Evolutionary conservation across 2,113 vertebrate species (phyloP).

Genomic region (Epinephelus fuscoguttatus): DNA sequence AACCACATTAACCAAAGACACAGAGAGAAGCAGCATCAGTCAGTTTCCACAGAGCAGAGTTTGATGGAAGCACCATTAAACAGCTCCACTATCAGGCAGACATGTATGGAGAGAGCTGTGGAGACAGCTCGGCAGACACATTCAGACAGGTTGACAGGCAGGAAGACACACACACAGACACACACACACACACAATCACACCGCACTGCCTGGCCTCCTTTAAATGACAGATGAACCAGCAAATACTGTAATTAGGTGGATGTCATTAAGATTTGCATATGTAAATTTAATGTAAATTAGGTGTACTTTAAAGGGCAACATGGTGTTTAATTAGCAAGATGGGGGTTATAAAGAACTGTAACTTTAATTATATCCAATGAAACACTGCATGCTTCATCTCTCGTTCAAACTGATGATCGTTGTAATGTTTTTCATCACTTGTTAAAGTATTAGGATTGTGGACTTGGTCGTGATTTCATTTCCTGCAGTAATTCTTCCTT

Average conservation of each 20-base stretch:
- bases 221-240: constrained; percentile 63
- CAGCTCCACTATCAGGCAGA: constrained; percentile 30
- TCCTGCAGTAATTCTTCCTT: background rate
- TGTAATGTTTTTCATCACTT: background rate
- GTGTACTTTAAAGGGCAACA: constrained; percentile 55
- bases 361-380: constrained; percentile 23
- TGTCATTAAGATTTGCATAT: constrained; percentile 71
- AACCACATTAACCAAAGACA: no score
- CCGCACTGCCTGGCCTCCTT: constrained; percentile 38
- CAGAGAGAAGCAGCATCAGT: background rate
- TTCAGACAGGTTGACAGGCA: constrained; percentile 45
- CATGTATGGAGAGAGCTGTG: background rate
- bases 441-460: background rate
- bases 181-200: background rate
- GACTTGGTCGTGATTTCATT: background rate
- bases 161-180: constrained; percentile 1
- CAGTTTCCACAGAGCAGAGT: background rate
- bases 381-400: constrained; percentile 31
- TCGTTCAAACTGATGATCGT: background rate
- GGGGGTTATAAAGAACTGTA: background rate
- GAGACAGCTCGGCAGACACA: constrained; percentile 39
- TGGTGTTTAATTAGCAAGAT: constrained; percentile 56
- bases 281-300: constrained; percentile 73
- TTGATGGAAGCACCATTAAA: constrained; percentile 31
- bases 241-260: constrained; percentile 71